phyloP scores from a whole-genome alignment of 2,113 vertebrate species.

The Marmota monax region DNA sequence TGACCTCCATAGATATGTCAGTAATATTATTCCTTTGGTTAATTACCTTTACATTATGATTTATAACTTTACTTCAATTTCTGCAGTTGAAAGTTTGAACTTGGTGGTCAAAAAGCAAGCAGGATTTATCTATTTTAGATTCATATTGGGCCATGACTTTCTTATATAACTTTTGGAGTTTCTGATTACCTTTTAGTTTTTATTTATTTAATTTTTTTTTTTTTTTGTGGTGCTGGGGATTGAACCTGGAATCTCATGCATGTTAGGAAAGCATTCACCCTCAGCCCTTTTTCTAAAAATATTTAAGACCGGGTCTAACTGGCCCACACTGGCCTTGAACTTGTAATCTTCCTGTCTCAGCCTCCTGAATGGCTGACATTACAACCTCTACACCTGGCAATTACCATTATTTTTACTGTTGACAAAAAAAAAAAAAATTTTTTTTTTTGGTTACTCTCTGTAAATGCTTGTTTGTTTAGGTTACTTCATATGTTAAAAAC shows the following conservation, averaged over 20 bases:
- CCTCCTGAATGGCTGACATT: neutral
- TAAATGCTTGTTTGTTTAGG: neutral
- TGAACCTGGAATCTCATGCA: no score
- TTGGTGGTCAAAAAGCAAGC: neutral
- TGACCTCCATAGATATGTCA: neutral
- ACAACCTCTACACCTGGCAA: neutral
- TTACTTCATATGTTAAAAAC: neutral
- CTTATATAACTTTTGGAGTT: neutral
- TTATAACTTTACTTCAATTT: neutral
- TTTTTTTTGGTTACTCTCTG: neutral
- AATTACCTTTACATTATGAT: neutral
- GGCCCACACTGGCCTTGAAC: neutral
- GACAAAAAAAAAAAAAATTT: neutral
- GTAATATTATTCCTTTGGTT: neutral
- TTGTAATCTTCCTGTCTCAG: neutral
- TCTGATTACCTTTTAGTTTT: neutral
- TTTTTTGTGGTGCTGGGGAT: neutral
- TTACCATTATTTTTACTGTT: neutral
- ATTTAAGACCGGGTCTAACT: neutral
- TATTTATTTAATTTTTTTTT: no score
- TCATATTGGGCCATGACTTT: neutral
- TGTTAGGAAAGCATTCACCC: no score
- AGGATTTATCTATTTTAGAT: constrained; percentile 21
- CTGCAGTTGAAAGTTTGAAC: constrained; percentile 22
- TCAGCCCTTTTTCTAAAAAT: neutral